phyloP scores from a whole-genome alignment of 2,888 invertebrate species.

The Drosophila pegasa region DNA sequence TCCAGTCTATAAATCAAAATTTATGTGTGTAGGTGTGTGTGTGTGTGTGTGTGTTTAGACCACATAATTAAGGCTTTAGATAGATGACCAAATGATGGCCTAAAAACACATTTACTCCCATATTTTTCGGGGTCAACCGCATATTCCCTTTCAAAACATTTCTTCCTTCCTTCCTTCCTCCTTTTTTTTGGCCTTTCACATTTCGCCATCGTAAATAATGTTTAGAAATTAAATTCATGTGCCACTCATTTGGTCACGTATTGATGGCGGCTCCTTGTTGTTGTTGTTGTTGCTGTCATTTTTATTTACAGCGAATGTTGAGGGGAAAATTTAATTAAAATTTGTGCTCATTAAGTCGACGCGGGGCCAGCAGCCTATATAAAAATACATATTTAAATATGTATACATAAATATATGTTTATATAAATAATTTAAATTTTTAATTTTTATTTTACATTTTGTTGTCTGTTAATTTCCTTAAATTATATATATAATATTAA shows the following conservation, averaged over 20 bases:
- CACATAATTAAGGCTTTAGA: slow-evolving; percentile 65
- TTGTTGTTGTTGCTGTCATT: background rate
- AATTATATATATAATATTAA: too few species aligned
- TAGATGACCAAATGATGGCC: slow-evolving; percentile 20
- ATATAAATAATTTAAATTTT: too few species aligned
- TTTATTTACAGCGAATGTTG: background rate
- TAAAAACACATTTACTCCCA: slow-evolving; percentile 20
- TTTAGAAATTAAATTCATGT: slow-evolving; percentile 64
- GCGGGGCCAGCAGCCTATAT: too few species aligned
- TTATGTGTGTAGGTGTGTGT: background rate
- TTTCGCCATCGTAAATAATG: slow-evolving; percentile 56
- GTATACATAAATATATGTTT: background rate
- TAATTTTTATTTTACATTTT: too few species aligned
- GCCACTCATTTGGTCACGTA: slow-evolving; percentile 33
- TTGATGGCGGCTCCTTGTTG: slow-evolving; percentile 16
- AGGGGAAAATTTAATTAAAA: slow-evolving; percentile 44
- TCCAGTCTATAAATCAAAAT: slow-evolving; percentile 59
- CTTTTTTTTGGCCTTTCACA: background rate
- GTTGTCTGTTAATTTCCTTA: too few species aligned
- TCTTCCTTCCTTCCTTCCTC: background rate
- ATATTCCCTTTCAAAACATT: background rate
- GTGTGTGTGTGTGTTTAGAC: slow-evolving; percentile 9
- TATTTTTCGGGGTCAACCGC: background rate
- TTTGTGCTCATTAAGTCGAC: slow-evolving; percentile 13
- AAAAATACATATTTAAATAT: too few species aligned